Conservation (phyloP, 1,140 invertebrate species). For the Gonioctena quinquepunctata region DNA sequence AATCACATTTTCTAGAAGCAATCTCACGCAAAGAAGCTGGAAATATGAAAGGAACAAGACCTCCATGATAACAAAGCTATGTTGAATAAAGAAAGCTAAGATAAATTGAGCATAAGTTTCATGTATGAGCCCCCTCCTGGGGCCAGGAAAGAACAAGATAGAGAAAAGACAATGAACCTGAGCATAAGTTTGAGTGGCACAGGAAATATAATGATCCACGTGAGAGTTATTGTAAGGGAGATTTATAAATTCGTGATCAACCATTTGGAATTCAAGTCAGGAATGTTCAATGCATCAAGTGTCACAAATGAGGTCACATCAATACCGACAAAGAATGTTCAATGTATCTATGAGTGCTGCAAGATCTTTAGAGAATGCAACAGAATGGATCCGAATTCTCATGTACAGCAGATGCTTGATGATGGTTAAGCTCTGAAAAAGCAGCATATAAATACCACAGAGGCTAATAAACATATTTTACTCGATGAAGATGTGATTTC, state of each 20-base stretch:
- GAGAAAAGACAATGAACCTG: conserved; percentile 91
- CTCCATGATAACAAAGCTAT: conserved; percentile 96
- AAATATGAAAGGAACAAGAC: conserved; percentile 98
- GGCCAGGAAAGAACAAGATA: conserved; percentile 86
- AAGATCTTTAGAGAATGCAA: conserved; percentile 62
- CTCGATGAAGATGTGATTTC: conserved; percentile 60
- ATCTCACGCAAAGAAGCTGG: too few relatives aligned
- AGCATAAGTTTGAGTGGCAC: conserved; percentile 99
- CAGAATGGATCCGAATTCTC: conserved; percentile 69
- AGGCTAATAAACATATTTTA: conserved; percentile 54
- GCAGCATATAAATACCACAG: conserved; percentile 59
- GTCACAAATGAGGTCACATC: conserved; percentile 99
- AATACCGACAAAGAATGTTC: conserved; percentile 96
- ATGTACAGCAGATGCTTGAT: conserved; percentile 90
- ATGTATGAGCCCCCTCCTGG: conserved; percentile 99
- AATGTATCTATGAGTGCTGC: conserved; percentile 77
- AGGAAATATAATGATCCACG: conserved; percentile 97
- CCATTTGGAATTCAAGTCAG: conserved; percentile 98
- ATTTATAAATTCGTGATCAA: conserved; percentile 95
- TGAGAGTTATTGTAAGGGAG: conserved; percentile 95
- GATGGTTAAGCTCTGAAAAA: conserved; percentile 89
- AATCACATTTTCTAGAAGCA: too few relatives aligned
- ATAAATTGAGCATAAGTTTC: conserved; percentile 96
- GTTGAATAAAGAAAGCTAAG: conserved; percentile 97
- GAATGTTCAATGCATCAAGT: conserved; percentile 98